Percentiles rank a stretch among this genome's conserved stretches.
These are phyloP conservation scores for Notothenia coriiceps DNA, from an alignment of 2,113 vertebrate genomes.

Conservation along the genomic window DNA sequence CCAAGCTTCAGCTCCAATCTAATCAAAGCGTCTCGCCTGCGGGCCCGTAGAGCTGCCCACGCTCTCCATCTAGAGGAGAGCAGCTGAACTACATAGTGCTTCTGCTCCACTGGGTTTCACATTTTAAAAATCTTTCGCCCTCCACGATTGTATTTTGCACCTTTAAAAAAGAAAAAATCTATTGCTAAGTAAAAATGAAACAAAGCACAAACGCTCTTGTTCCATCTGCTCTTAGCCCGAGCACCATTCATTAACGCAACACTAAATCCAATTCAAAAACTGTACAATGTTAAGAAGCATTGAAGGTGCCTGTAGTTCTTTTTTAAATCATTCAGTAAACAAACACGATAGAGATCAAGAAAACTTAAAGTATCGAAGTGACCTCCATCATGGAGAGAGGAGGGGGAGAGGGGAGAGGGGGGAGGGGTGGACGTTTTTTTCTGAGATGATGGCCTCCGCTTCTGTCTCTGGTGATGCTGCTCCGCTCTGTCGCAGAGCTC, in stretches of 20 bases:
- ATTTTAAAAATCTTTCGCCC: constrained; percentile 47
- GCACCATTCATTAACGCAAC: constrained; percentile 53
- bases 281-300: constrained; percentile 69
- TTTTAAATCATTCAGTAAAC: constrained; percentile 59
- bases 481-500: background rate
- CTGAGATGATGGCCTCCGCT: constrained; percentile 37
- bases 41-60: constrained; percentile 19
- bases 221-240: constrained; percentile 56
- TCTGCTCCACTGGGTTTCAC: constrained; percentile 52
- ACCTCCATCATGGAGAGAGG: constrained; percentile 49
- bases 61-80: constrained; percentile 56
- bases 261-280: constrained; percentile 44
- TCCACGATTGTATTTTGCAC: constrained; percentile 74
- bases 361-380: constrained; percentile 38
- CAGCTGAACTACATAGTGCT: constrained; percentile 58
- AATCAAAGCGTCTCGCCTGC: constrained; percentile 37
- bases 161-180: constrained; percentile 14
- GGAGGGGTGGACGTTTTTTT: constrained; percentile 33
- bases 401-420: constrained; percentile 42
- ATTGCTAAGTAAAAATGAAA: constrained; percentile 53
- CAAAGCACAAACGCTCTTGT: constrained; percentile 49
- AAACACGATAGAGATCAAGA: constrained; percentile 61
- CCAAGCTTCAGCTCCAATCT: constrained; percentile 35
- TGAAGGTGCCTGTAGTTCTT: constrained; percentile 62
- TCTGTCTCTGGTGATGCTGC: constrained; percentile 1